Base-by-base conservation (phyloP, 2,797 vertebrate species). In the Anguilla marmorata region DNA sequence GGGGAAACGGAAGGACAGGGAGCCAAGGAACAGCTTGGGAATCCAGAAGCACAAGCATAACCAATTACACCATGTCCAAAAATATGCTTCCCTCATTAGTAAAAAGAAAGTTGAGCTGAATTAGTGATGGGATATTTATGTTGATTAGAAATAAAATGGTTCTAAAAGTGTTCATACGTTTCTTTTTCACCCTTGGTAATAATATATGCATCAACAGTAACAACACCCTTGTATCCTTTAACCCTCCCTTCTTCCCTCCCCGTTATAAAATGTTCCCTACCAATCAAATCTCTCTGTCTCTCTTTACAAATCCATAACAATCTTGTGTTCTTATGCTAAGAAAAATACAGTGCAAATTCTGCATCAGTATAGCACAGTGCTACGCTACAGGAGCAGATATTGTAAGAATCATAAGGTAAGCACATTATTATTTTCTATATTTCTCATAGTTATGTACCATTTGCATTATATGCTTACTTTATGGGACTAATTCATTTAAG, bases 351-450 rank as follows among this genome's bases (percentile, higher is more conserved):
- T 33, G 33, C 27, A 72, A 72, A 21, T 58, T 58, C 56, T 83
- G 79, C 50, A 76, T 41, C 7, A 63, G 56, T 82, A 79, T 9
- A 58, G 30, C 45, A 76, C 19, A 82, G 21, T 9, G 2, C 24
- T 63, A 83, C 14, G 27, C 24, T 83, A 12, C 58, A 41, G 27
- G 41, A 63, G 9, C 56, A 33, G 2, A 84, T 33, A n/a, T 24
- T 85, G 12, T 85, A 45, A 50, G n/a, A 83, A 86, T 24, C 45
- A 9, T 50, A 63, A 87, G 41, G 86, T 83, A 87, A 66, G 86
- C 41, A 48, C 76, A 66, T 87, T 19, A 19, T 45, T 86, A 79
- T 66, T 85, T 56, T 80, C 24, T 4, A 21, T 76, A 76, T 76
- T 76, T 41, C 14, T 41, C 3, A 76, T 76, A 21, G 1, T 37